A percentile compares a stretch with the other conserved stretches of the same genome.
Conservation (phyloP, 1,140 invertebrate species). For the Bombus sibiricus region DNA sequence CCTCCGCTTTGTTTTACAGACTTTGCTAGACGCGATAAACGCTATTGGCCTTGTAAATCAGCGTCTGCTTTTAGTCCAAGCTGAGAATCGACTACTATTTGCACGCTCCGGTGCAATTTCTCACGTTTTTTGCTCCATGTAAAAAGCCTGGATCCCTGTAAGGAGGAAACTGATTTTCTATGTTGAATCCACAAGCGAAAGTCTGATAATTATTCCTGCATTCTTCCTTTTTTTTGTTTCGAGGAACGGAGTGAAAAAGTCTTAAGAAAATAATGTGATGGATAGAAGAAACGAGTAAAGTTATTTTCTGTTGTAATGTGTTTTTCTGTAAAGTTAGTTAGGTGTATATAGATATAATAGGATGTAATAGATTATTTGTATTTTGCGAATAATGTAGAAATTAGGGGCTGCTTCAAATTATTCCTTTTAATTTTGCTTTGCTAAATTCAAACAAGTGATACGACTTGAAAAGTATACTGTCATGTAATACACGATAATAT, state of each 20-base stretch:
- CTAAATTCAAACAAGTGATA: no score
- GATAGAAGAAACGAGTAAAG: no score
- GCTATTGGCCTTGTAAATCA: conserved; percentile 21
- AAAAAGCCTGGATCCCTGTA: not conserved
- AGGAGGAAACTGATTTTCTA: not conserved
- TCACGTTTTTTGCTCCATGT: not conserved
- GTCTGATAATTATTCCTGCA: not conserved
- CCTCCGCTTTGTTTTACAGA: not conserved
- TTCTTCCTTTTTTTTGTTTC: not conserved
- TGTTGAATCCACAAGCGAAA: not conserved
- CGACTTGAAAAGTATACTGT: no score
- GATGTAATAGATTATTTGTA: no score
- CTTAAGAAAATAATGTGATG: not conserved
- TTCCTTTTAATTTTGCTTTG: no score
- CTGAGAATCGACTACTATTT: not conserved
- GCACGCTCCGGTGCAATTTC: not conserved
- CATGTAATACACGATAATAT: no score
- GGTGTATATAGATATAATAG: no score
- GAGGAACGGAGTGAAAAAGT: not conserved
- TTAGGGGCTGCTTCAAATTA: no score
- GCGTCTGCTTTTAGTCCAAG: not conserved
- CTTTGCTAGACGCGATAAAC: conserved; percentile 1
- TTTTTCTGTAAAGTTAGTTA: no score
- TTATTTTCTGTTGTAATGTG: no score
- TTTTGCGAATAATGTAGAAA: no score